Conservation (phyloP, 2,797 vertebrate genomes). For the Cheirogaleus major region DNA sequence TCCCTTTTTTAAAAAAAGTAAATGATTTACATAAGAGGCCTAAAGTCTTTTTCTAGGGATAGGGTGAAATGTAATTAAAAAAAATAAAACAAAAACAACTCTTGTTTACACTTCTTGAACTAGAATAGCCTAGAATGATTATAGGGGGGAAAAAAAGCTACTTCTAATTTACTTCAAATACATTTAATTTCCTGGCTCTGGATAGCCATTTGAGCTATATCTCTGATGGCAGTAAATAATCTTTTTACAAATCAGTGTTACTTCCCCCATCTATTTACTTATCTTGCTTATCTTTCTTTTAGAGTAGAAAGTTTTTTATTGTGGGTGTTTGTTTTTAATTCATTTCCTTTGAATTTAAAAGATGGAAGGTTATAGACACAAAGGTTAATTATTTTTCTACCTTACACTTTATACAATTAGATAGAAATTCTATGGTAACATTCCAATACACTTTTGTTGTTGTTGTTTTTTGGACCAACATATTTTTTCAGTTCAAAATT, state of each 20-base stretch:
- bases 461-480: slow-evolving; percentile 17
- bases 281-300: slow-evolving; percentile 61
- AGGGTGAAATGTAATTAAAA: not conserved
- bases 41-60: not conserved
- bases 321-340: slow-evolving; percentile 53
- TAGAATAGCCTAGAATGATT: not conserved
- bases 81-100: not conserved
- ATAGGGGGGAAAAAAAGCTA: not conserved
- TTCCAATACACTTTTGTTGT: slow-evolving; percentile 34
- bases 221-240: slow-evolving; percentile 37
- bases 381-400: slow-evolving; percentile 60
- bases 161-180: not conserved
- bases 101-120: not conserved
- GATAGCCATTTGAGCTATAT: not conserved
- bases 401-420: slow-evolving; percentile 63
- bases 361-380: slow-evolving; percentile 58
- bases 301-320: slow-evolving; percentile 1
- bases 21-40: not conserved
- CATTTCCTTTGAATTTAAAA: slow-evolving; percentile 74
- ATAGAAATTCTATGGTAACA: slow-evolving; percentile 2
- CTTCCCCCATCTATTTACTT: slow-evolving; percentile 47
- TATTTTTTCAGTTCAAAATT: slow-evolving; percentile 41
- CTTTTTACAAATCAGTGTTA: not conserved
- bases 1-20: not conserved
- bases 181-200: slow-evolving; percentile 39